phyloP scores from a whole-genome alignment of 2,113 vertebrate genomes.

The Cynocephalus volans region DNA sequence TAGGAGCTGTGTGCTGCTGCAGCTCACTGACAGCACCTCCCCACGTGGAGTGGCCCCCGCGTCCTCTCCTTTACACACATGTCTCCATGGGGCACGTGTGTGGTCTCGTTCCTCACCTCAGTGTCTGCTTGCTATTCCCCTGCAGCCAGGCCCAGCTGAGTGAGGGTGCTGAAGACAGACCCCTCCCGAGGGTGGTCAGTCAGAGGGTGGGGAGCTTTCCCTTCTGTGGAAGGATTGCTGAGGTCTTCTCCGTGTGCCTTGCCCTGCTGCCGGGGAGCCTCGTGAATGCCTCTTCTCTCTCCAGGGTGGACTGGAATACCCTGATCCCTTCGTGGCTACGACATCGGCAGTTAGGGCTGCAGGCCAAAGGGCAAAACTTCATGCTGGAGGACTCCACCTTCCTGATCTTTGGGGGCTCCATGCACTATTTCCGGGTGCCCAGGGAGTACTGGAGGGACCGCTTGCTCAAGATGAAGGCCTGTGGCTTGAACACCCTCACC shows the following conservation, averaged over 20 bases:
- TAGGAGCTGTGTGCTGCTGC: background rate
- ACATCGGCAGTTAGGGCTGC: conserved; percentile 88
- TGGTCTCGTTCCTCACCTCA: conserved; percentile 10
- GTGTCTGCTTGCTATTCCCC: background rate
- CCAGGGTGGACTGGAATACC: conserved; percentile 85
- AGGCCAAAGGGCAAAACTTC: conserved; percentile 91
- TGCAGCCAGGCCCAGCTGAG: background rate
- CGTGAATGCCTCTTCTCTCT: background rate
- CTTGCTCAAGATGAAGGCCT: conserved; percentile 95
- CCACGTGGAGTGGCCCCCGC: background rate
- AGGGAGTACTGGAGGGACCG: conserved; percentile 96
- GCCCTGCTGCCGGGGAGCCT: background rate
- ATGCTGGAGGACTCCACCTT: conserved; percentile 90
- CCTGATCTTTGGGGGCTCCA: conserved; percentile 93
- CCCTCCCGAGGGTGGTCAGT: conserved; percentile 7
- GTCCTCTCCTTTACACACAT: background rate
- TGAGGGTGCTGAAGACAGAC: background rate
- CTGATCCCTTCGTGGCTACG: conserved; percentile 78
- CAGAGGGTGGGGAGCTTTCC: background rate
- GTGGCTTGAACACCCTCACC: conserved; percentile 96
- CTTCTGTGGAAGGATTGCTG: background rate
- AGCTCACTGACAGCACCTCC: background rate
- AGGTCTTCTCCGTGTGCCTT: background rate
- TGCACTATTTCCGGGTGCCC: conserved; percentile 97
- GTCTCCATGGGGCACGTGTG: background rate